These are phyloP conservation scores for Melanargia galathea DNA, from an alignment of 2,888 invertebrate species.

Conservation along the genomic window DNA sequence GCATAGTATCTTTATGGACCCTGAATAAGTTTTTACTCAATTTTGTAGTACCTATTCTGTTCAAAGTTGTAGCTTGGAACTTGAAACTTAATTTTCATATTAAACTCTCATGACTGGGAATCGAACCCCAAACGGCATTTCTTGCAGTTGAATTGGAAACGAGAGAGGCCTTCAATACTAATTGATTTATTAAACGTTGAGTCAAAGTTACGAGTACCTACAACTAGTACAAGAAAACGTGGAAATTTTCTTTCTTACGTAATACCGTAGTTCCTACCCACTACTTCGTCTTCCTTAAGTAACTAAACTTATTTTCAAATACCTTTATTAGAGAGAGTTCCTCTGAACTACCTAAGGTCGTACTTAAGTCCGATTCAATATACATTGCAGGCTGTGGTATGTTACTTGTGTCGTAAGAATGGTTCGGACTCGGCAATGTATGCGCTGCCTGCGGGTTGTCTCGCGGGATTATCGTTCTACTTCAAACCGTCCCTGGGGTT, in stretches of 20 bases:
- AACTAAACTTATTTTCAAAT: constrained; percentile 26
- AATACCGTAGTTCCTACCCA: constrained; percentile 13
- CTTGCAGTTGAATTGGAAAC: no score
- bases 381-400: constrained; percentile 72
- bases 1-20: no score
- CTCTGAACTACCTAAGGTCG: not conserved
- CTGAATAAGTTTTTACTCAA: no score
- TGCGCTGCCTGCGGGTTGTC: constrained; percentile 78
- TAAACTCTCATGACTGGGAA: not conserved
- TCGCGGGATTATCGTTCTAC: constrained; percentile 78
- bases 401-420: constrained; percentile 68
- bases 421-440: constrained; percentile 69
- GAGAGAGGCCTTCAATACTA: not conserved
- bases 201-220: not conserved
- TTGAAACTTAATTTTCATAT: not conserved
- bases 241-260: constrained; percentile 13
- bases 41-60: no score
- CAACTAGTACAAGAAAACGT: not conserved
- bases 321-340: constrained; percentile 5
- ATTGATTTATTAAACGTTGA: not conserved
- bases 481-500: constrained; percentile 78
- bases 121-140: not conserved
- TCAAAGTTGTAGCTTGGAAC: no score
- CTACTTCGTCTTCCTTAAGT: constrained; percentile 21
- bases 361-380: constrained; percentile 11